Evolutionary conservation across 2,888 invertebrate genomes (phyloP), one percentile per base, ranked within the genome.

Genomic region (Caenorhabditis virilis): DNA sequence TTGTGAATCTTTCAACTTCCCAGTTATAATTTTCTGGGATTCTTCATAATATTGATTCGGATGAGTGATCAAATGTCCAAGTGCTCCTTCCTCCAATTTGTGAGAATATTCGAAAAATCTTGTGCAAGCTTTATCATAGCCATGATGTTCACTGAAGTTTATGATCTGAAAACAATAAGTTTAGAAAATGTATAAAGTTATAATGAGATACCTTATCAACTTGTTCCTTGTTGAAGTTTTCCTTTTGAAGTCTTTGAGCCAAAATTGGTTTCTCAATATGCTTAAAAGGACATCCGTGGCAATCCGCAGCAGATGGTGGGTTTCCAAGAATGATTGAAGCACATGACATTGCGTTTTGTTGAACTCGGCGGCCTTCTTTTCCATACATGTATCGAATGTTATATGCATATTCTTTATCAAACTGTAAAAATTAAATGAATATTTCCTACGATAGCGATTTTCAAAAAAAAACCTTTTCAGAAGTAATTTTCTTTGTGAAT

Each of bases 251-350:
- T 13, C 59, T 48, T 51, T 73, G 69, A 15, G 43, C 89, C 26
- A 97, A 86, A 22, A 88, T 86, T 15, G 87, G 86, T 5, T 86
- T 83, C 85, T 94, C 93, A 84, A 89, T 89, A 78, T 91, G 90
- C 79, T 88, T 90, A 83, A 90, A 98, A 0, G 97, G 95, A 84
- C 97, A 98, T 0, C 95, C 97, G 84, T 95, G 93, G 72, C 89
- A 89, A 77, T 93, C 93, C 11, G 91, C 91, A 2, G 90, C 88
- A 0, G 90, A 91, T 7, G 87, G 86, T 3, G 84, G 75, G 66
- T 84, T 85, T 9, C 65, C 53, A 0, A 88, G 87, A 58, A 98
- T 95, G 65, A 98, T 91, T 85, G 91, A 93, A 78, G 90, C 86
- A 84, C 98, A 99, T 78, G 85, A 84, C 79, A 90, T 91, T 0